phyloP scores from a whole-genome alignment of 2,113 vertebrate species.

The Megaleporinus macrocephalus region DNA sequence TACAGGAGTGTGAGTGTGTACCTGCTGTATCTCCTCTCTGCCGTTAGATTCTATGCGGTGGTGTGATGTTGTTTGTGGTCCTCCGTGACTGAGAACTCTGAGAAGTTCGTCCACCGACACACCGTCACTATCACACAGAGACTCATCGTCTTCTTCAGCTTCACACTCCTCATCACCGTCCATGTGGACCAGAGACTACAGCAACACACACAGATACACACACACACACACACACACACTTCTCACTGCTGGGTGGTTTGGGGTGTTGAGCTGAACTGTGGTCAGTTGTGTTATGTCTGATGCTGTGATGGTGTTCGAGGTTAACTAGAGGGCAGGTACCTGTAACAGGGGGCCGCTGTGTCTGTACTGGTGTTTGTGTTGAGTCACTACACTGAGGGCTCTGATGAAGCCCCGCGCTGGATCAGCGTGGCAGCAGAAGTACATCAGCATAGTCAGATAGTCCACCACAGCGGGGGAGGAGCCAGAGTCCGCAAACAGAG shows the following conservation, averaged over 20 bases:
- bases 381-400: conserved; percentile 81
- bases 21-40: conserved; percentile 37
- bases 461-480: conserved; percentile 72
- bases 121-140: conserved; percentile 20
- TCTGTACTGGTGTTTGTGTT: conserved; percentile 65
- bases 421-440: conserved; percentile 84
- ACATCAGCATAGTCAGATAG: conserved; percentile 86
- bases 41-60: not conserved
- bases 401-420: conserved; percentile 83
- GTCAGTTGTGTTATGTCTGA: no score
- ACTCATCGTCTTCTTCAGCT: conserved; percentile 28
- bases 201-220: conserved; percentile 29
- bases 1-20: conserved; percentile 17
- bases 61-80: not conserved
- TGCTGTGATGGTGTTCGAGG: no score
- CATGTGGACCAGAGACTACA: conserved; percentile 37
- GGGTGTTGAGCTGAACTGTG: no score
- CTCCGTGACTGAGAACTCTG: conserved; percentile 31
- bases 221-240: not conserved
- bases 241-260: no score
- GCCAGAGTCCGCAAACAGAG: conserved; percentile 80
- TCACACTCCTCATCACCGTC: conserved; percentile 26
- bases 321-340: not conserved
- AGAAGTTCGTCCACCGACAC: conserved; percentile 45
- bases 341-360: conserved; percentile 5